These are phyloP conservation scores for Lepidotrigona ventralis DNA, from an alignment of 1,140 invertebrate genomes.

Conservation along the genomic window DNA sequence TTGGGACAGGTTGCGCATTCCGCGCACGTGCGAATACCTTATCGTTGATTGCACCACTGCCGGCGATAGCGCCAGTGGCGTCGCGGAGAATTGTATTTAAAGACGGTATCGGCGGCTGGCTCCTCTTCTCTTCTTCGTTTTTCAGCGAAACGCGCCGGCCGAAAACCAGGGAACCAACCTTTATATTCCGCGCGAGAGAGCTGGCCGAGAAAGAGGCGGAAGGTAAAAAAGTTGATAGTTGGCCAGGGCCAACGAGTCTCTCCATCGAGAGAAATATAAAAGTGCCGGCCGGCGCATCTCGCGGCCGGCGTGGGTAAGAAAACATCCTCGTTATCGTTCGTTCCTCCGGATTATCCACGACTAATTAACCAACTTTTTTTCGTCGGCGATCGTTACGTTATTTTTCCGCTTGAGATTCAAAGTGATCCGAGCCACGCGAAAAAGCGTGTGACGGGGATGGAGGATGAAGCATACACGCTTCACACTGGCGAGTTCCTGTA, in stretches of 20 bases:
- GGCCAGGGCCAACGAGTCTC: too few species aligned
- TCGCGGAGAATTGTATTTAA: slow-evolving; percentile 48
- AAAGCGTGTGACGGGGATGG: too few species aligned
- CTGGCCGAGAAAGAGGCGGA: background rate
- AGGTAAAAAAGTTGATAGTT: background rate
- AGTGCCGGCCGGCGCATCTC: background rate
- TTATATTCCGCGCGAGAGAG: slow-evolving; percentile 5
- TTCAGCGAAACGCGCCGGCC: background rate
- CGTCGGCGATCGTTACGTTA: slow-evolving; percentile 1
- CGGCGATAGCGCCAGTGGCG: background rate
- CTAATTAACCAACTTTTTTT: slow-evolving; percentile 31
- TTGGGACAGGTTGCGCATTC: slow-evolving; percentile 41
- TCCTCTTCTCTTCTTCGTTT: background rate
- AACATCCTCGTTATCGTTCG: slow-evolving; percentile 30
- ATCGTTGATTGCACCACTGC: slow-evolving; percentile 33
- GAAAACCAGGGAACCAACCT: background rate
- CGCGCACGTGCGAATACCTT: slow-evolving; percentile 43
- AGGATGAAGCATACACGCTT: background rate
- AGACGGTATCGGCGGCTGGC: slow-evolving; percentile 18
- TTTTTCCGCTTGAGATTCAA: background rate
- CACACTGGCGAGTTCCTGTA: too few species aligned
- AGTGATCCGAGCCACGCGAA: background rate
- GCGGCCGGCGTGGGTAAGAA: background rate
- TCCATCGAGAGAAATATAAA: slow-evolving; percentile 12
- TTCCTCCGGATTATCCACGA: slow-evolving; percentile 19